Base-by-base conservation (phyloP, 2,888 invertebrate species). In the Monoplex corrugatus region DNA sequence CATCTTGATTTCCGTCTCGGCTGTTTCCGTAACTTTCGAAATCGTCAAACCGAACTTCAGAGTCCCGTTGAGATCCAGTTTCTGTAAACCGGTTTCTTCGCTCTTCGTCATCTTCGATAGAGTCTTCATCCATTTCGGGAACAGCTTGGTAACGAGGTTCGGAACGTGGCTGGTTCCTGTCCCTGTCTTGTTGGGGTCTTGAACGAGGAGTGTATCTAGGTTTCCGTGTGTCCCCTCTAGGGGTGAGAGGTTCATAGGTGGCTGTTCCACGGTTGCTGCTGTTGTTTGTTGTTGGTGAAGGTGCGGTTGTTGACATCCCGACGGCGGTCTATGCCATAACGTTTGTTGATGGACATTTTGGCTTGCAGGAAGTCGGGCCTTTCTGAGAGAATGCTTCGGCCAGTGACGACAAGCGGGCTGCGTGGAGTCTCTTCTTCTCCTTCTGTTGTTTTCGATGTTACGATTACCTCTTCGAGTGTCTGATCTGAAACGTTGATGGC, bases 261-360 rank as follows among this genome's bases (percentile, higher is more conserved):
- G 38, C 63, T 2, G n/a, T 44, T 44, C 63, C 44, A 32, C 43
- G 5, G 40, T 38, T 40, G 83, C 28, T n/a, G 50, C 57, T 38
- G 84, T 50, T 19, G n/a, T 68, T n/a, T 68, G 50, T 38, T 50
- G 87, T 44, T 68, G 68, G 86, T 86, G 86, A 86, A 86, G n/a
- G n/a, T n/a, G 86, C 68, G 63, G n/a, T 40, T 38, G 86, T 86
- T 86, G 86, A 28, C 28, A 68, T 28, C 86, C 68, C 68, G 38
- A 43, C 32, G 2, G 68, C 86, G 86, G 85, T 63, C 86, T 19
- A 16, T 23, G 84, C 6, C 38, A 57, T 84, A 84, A 38, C 84
- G 84, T 8, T 32, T 50, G 84, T 57, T 84, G 84, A 57, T 57
- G 50, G 84, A 84, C 84, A 84, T 84, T 16, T 43, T 84, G 45